Evolutionary conservation across 1,140 invertebrate species (phyloP).

Genomic region (Plectus sambesii): DNA sequence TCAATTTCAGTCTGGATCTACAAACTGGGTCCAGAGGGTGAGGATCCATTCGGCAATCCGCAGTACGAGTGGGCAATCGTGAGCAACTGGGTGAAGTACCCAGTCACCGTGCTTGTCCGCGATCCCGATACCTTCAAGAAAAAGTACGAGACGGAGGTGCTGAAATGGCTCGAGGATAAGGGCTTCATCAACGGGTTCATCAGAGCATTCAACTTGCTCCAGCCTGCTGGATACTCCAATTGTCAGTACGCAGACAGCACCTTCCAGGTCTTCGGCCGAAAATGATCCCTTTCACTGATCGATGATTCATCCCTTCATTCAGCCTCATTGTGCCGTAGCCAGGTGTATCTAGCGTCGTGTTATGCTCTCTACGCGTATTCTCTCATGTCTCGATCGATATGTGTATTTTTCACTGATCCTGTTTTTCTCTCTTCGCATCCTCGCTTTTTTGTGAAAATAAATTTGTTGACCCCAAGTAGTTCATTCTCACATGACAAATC

Average conservation of each 20-base stretch:
- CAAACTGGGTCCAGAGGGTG: conserved; percentile 45
- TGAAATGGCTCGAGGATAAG: conserved; percentile 44
- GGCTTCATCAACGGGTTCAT: conserved; percentile 45
- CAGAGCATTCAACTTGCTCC: conserved; percentile 44
- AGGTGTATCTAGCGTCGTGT: no score
- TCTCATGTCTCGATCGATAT: no score
- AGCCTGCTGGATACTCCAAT: conserved; percentile 36
- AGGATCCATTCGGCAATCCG: conserved; percentile 44
- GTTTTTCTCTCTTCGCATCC: no score
- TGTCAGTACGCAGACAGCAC: conserved; percentile 45
- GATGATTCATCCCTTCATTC: no score
- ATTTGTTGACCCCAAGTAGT: no score
- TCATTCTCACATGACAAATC: no score
- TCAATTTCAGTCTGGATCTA: conserved; percentile 45
- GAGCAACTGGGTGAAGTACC: conserved; percentile 40
- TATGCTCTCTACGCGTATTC: no score
- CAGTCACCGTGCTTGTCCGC: conserved; percentile 42
- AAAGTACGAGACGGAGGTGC: conserved; percentile 43
- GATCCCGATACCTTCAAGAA: conserved; percentile 44
- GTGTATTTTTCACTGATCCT: no score
- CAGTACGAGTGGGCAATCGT: conserved; percentile 45
- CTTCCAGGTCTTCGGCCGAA: conserved; percentile 41
- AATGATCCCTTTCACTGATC: conserved; percentile 20
- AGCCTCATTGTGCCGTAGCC: no score
- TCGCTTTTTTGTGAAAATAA: no score